Percentiles rank a stretch among this genome's conserved stretches.
phyloP scores from a whole-genome alignment of 1,140 invertebrate species.

The Oedothorax gibbosus region DNA sequence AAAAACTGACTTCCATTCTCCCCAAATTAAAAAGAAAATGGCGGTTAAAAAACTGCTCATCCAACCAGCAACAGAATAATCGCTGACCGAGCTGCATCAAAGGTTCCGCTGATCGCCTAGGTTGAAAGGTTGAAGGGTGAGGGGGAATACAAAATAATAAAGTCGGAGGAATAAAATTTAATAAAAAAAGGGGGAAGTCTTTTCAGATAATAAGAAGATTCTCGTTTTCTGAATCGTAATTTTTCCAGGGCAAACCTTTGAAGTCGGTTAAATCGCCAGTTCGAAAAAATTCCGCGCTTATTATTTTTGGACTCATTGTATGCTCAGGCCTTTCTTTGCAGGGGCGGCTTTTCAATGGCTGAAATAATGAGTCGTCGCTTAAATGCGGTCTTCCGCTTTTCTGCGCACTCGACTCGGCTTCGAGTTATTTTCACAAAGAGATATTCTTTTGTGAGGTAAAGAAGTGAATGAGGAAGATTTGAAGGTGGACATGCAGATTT shows the following conservation, averaged over 20 bases:
- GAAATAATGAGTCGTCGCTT: slow-evolving; percentile 43
- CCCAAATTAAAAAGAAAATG: slow-evolving; percentile 50
- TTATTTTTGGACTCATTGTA: slow-evolving; percentile 42
- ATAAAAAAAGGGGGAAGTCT: slow-evolving; percentile 42
- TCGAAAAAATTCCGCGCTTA: slow-evolving; percentile 44
- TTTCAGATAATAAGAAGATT: slow-evolving; percentile 41
- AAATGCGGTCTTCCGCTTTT: slow-evolving; percentile 9
- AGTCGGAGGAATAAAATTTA: slow-evolving; percentile 50
- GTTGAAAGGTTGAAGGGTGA: slow-evolving; percentile 33
- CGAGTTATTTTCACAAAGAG: not conserved
- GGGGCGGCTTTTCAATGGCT: slow-evolving; percentile 1
- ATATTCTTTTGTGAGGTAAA: slow-evolving; percentile 14
- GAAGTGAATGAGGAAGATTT: no score
- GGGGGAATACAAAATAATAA: slow-evolving; percentile 33
- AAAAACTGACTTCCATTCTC: slow-evolving; percentile 45
- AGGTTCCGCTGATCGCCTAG: slow-evolving; percentile 44
- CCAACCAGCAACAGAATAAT: slow-evolving; percentile 43
- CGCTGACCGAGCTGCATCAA: slow-evolving; percentile 54
- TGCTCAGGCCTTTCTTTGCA: not conserved
- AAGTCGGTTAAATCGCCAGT: slow-evolving; percentile 45
- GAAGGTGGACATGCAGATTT: no score
- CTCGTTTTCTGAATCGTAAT: slow-evolving; percentile 41
- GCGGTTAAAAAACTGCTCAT: slow-evolving; percentile 37
- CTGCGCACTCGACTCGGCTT: slow-evolving; percentile 11
- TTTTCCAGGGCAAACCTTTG: slow-evolving; percentile 44